These are phyloP conservation scores for Chanos chanos DNA, from an alignment of 2,797 vertebrate genomes.

Conservation along the genomic window DNA sequence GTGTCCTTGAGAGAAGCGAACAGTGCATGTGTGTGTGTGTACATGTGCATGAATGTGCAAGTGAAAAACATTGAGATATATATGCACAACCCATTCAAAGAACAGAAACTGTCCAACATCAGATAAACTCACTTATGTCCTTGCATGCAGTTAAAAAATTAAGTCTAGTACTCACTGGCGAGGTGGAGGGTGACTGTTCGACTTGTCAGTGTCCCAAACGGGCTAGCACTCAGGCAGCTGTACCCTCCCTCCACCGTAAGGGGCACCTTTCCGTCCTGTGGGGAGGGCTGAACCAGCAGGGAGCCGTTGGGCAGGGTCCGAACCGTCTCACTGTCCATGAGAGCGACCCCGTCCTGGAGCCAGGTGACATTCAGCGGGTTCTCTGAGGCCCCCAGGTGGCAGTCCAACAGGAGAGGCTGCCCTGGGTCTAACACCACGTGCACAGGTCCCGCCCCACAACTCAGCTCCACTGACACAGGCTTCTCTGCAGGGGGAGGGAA, in stretches of 20 bases:
- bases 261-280: conserved; percentile 41
- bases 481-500: conserved; percentile 57
- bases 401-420: conserved; percentile 79
- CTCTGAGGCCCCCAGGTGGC: conserved; percentile 73
- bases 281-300: conserved; percentile 68
- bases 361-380: conserved; percentile 78
- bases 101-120: too few species aligned
- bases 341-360: conserved; percentile 79
- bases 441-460: conserved; percentile 82
- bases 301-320: conserved; percentile 82
- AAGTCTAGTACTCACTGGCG: conserved; percentile 79
- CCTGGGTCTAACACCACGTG: conserved; percentile 80
- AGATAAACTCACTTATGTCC: too few species aligned
- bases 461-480: conserved; percentile 80
- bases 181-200: conserved; percentile 79
- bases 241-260: conserved; percentile 80
- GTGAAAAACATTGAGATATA: too few species aligned
- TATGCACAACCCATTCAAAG: too few species aligned
- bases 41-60: not conserved
- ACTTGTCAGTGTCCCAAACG: conserved; percentile 83
- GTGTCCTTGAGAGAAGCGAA: too few species aligned
- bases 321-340: conserved; percentile 65
- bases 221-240: conserved; percentile 79
- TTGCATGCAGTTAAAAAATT: too few species aligned
- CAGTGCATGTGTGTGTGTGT: too few species aligned